A percentile compares a stretch with the other conserved stretches of the same genome.
Evolutionary conservation across 1,140 invertebrate species (phyloP).

Genomic region (Gonioctena quinquepunctata): DNA sequence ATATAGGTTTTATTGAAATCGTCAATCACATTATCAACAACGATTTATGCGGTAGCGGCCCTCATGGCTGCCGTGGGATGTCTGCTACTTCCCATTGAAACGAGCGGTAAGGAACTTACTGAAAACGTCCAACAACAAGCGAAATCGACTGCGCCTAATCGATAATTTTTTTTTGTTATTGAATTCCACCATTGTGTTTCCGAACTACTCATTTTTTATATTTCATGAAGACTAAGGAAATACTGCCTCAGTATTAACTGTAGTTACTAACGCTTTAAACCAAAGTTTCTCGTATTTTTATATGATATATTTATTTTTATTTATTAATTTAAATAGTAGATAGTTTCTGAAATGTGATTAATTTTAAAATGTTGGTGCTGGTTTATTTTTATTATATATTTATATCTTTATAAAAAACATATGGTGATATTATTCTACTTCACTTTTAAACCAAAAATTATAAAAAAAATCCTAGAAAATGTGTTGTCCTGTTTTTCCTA

Average conservation of each 20-base stretch:
- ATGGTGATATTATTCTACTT: no score
- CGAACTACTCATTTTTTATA: neutral
- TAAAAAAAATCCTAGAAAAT: no score
- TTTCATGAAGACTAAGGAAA: neutral
- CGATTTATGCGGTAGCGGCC: constrained; percentile 74
- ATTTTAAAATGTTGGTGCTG: neutral
- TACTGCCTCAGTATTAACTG: constrained; percentile 4
- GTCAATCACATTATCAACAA: constrained; percentile 72
- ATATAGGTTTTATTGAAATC: constrained; percentile 70
- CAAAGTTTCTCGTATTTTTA: constrained; percentile 12
- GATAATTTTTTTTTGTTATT: no score
- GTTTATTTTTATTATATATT: neutral
- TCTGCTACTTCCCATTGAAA: constrained; percentile 79
- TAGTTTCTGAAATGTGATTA: neutral
- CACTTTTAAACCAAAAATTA: no score
- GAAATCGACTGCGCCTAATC: neutral
- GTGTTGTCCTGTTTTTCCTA: no score
- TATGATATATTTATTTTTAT: neutral
- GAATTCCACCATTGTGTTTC: no score
- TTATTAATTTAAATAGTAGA: neutral
- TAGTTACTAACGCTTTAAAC: constrained; percentile 16
- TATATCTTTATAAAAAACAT: neutral
- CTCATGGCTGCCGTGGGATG: constrained; percentile 74
- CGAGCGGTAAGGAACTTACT: constrained; percentile 71
- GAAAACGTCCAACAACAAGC: constrained; percentile 51